Conservation (phyloP, 2,113 vertebrate genomes). For the Phycodurus eques region DNA sequence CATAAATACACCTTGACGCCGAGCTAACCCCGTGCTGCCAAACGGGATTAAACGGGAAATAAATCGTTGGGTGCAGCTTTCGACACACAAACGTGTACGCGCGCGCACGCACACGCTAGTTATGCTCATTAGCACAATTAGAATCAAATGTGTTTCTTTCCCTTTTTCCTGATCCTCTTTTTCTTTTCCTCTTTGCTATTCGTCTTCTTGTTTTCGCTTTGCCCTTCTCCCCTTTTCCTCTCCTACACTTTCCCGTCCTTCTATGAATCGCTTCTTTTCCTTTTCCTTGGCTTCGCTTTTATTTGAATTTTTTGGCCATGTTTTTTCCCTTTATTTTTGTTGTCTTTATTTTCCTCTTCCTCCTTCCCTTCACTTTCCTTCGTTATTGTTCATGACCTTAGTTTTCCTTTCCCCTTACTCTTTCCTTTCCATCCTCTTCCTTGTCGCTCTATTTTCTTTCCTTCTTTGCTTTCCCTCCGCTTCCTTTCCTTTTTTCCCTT, state of each 20-base stretch:
- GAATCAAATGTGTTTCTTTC: too few species aligned
- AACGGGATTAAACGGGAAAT: slow-evolving; percentile 64
- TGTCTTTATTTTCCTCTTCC: too few species aligned
- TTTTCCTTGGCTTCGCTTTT: too few species aligned
- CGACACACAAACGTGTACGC: slow-evolving; percentile 8
- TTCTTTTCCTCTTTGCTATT: too few species aligned
- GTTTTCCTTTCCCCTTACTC: too few species aligned
- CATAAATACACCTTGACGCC: slow-evolving; percentile 51
- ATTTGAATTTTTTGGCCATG: not conserved
- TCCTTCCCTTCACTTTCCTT: too few species aligned
- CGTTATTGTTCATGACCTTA: too few species aligned
- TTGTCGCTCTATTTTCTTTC: not conserved
- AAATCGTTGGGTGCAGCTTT: slow-evolving; percentile 44
- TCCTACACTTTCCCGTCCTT: too few species aligned
- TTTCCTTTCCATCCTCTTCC: not conserved
- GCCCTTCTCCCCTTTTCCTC: not conserved
- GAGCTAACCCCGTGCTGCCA: slow-evolving; percentile 56
- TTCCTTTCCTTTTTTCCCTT: too few species aligned
- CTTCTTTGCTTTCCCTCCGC: not conserved
- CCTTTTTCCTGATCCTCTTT: too few species aligned
- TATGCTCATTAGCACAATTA: not conserved
- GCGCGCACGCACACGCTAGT: not conserved
- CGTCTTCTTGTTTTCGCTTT: not conserved
- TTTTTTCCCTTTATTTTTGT: too few species aligned
- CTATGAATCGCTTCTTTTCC: too few species aligned